Conservation (phyloP, 2,797 vertebrate genomes). For the Semotilus atromaculatus region DNA sequence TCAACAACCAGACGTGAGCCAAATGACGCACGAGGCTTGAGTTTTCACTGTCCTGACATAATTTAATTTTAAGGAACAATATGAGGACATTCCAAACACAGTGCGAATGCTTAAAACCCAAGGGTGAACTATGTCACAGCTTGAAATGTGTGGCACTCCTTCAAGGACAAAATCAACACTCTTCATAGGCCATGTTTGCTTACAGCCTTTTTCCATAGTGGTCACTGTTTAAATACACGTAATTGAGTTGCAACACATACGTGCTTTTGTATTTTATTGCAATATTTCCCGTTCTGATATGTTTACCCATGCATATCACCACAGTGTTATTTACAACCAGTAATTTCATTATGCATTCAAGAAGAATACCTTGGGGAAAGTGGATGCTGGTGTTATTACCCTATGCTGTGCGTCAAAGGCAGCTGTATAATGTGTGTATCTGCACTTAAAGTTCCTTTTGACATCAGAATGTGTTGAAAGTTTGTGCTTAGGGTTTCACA, state of each 20-base stretch:
- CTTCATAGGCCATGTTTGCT: not conserved
- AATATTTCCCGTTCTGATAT: not conserved
- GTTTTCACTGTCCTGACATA: not conserved
- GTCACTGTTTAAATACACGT: not conserved
- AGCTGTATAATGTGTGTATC: not conserved
- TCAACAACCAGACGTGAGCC: not conserved
- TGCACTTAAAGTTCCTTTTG: not conserved
- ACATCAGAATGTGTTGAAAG: not conserved
- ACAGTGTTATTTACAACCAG: slow-evolving; percentile 14
- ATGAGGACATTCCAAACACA: not conserved
- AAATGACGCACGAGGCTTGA: not conserved
- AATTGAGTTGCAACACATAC: not conserved
- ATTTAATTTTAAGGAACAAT: not conserved
- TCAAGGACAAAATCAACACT: slow-evolving; percentile 4
- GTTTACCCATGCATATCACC: not conserved
- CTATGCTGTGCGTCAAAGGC: not conserved
- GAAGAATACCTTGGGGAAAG: slow-evolving; percentile 5
- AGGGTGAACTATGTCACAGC: not conserved
- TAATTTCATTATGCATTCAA: slow-evolving; percentile 8
- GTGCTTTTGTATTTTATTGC: not conserved
- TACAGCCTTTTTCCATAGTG: not conserved
- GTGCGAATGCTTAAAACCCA: not conserved
- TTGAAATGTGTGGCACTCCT: not conserved
- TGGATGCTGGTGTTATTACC: not conserved
- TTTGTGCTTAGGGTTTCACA: not conserved